Percentiles rank a stretch among this genome's conserved stretches.
Evolutionary conservation across 2,888 invertebrate species (phyloP).

Genomic region (Reticulitermes lucifugus): DNA sequence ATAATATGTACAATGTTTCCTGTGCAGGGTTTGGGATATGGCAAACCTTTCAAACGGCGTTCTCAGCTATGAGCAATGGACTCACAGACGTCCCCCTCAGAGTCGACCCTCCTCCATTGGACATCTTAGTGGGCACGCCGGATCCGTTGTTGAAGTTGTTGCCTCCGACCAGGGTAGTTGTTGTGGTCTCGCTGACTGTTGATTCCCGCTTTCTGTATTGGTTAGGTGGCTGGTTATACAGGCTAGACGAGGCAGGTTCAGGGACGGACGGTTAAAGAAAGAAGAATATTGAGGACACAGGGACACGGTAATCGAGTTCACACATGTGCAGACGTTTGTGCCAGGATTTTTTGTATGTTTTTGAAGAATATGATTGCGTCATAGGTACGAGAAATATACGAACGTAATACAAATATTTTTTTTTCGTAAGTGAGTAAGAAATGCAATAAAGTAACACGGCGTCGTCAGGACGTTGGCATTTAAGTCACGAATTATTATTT

Average conservation of each 20-base stretch:
- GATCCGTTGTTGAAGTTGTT: constrained; percentile 58
- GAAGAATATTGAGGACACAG: background rate
- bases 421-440: too few species aligned
- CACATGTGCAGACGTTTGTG: too few species aligned
- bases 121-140: constrained; percentile 3
- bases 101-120: constrained; percentile 27
- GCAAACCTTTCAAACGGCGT: constrained; percentile 49
- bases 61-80: constrained; percentile 45
- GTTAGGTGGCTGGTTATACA: constrained; percentile 78
- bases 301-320: background rate
- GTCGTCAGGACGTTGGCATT: too few species aligned
- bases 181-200: constrained; percentile 82
- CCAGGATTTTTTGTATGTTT: background rate
- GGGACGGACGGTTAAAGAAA: too few species aligned
- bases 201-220: constrained; percentile 80
- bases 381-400: background rate
- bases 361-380: background rate
- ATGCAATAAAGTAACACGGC: too few species aligned
- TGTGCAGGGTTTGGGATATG: background rate
- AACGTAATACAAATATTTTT: too few species aligned
- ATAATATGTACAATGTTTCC: background rate
- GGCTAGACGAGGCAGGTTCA: constrained; percentile 64
- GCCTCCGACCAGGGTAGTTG: constrained; percentile 76
- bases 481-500: too few species aligned
- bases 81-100: constrained; percentile 31